phyloP scores from a whole-genome alignment of 2,113 vertebrate genomes.

The Oplegnathus fasciatus region DNA sequence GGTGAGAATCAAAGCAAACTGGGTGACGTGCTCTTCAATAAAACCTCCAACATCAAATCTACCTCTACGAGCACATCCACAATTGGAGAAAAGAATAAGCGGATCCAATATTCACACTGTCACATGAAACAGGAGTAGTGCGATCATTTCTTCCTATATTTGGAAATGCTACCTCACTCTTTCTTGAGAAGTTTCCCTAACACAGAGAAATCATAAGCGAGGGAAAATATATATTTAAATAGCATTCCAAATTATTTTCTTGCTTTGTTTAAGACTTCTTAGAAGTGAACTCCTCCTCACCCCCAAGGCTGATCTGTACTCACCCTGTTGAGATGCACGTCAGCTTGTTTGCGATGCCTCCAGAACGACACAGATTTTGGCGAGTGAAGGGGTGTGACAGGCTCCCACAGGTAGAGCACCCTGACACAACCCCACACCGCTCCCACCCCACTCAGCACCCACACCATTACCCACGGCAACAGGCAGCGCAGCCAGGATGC shows the following conservation, averaged over 20 bases:
- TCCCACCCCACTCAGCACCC: conserved; percentile 94
- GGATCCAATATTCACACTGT: background rate
- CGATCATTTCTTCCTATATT: background rate
- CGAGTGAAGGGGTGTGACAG: conserved; percentile 93
- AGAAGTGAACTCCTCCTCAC: too few relatives aligned
- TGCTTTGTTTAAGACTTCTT: too few relatives aligned
- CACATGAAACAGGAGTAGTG: background rate
- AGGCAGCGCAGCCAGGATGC: conserved; percentile 93
- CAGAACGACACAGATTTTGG: conserved; percentile 94
- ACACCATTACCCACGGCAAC: conserved; percentile 94
- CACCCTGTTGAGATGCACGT: conserved; percentile 93
- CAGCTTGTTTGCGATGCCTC: conserved; percentile 97
- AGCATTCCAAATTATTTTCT: background rate
- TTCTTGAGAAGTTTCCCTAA: background rate
- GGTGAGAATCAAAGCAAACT: conserved; percentile 21
- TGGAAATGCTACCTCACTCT: background rate
- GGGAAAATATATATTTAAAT: background rate
- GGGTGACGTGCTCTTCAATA: background rate
- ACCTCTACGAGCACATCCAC: too few relatives aligned
- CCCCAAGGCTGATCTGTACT: conserved; percentile 12
- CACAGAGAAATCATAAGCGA: background rate
- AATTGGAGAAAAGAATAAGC: background rate
- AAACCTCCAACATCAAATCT: too few relatives aligned
- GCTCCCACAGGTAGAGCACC: conserved; percentile 95
- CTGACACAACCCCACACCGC: conserved; percentile 95